Evolutionary conservation across 2,113 vertebrate genomes (phyloP), one percentile per base, ranked within the genome.

Genomic region (Cinclus cinclus): DNA sequence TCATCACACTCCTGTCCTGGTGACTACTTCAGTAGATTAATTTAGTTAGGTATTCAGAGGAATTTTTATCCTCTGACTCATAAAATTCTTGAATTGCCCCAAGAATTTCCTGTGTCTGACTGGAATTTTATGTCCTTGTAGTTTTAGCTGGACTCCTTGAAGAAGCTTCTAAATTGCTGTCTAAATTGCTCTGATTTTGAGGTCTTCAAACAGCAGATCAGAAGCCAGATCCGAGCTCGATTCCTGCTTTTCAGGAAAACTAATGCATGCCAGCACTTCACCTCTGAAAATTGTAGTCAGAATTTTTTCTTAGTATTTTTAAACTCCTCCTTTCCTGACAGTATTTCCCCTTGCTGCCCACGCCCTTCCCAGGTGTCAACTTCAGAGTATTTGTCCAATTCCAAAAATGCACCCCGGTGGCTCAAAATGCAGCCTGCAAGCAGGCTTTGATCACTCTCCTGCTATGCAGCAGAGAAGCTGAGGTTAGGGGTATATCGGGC

Each of bases 11-110:
- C 74, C 86, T 96, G 96, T 97, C 89, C 90, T 93, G 52, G 89
- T 97, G 97, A 98, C 96, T 97, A 73, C 96, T 97, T 97, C 97
- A 98, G 98, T 98, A 97, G 95, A 97, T 98, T 97, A 98, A 93
- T 97, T 97, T 94, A 96, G 88, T 97, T 80, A 95, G 96, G 88
- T 97, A 97, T 98, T 98, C 95, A 95, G 95, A 90, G 92, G 98
- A 97, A 98, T 98, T 98, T 98, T 98, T 95, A 94, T 97, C 95
- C 97, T 98, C 96, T 98, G 98, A 98, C 96, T 98, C 98, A 98
- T 97, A 97, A 97, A 98, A 98, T 98, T 98, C 98, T 97, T 98
- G 96, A 98, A 97, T 98, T 98, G 98, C 98, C 97, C 69, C 47
- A 97, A 98, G 98, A 97, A 98, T 98, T 98, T 98, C 98, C 98